Conservation (phyloP, 2,797 vertebrate genomes). For the Delichon dasypus region DNA sequence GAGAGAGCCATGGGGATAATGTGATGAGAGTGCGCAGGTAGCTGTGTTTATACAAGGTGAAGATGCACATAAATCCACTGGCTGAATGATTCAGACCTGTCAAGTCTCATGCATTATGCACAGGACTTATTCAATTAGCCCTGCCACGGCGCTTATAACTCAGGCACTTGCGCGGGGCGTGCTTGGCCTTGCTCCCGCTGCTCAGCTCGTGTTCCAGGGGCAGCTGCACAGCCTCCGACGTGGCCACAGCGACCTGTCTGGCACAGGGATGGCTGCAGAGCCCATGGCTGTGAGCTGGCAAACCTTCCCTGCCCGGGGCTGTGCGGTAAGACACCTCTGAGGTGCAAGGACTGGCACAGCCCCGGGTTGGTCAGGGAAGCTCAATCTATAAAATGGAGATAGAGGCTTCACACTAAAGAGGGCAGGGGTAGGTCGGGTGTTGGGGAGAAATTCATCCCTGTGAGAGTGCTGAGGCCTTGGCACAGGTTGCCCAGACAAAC, state of each 20-base stretch:
- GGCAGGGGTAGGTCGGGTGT: background rate
- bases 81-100: constrained; percentile 12
- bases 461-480: background rate
- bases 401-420: background rate
- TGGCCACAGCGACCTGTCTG: rapidly evolving
- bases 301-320: rapidly evolving
- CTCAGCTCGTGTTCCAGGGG: rapidly evolving
- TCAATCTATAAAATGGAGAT: background rate
- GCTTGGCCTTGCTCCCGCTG: background rate
- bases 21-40: background rate
- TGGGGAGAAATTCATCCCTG: background rate
- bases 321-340: rapidly evolving
- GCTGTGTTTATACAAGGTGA: constrained; percentile 35
- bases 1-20: background rate
- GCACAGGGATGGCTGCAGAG: background rate
- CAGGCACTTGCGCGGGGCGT: rapidly evolving
- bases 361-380: background rate
- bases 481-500: background rate
- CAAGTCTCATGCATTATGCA: constrained; percentile 7
- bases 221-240: rapidly evolving
- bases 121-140: constrained; percentile 8
- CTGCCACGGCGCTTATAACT: background rate
- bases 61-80: constrained; percentile 31
- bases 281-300: rapidly evolving
- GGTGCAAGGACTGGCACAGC: background rate